Base-by-base conservation (phyloP, 2,113 vertebrate genomes). In the Hemiprocne comata region DNA sequence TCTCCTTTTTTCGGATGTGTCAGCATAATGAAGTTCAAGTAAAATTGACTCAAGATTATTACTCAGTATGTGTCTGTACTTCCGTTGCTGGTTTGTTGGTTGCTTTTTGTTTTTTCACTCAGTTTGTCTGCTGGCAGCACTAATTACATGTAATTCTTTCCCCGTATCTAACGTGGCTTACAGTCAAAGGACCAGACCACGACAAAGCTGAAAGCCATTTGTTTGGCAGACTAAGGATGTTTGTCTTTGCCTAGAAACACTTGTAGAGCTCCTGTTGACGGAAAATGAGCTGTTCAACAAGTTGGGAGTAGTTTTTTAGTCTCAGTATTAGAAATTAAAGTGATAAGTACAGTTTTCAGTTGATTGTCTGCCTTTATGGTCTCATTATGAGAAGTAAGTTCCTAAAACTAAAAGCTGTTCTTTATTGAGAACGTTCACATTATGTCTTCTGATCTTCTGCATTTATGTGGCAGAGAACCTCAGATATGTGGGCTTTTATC, bases 181-280 rank as follows among this genome's bases (percentile, higher is more conserved):
- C 80, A 82, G 82, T 95, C 82, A 89, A 90, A 95, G 67, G 91
- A 92, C 40, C n/a, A 73, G 91, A 89, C 89, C 81, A 87, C 93
- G 95, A 69, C 81, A 95, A 94, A 97, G 90, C 95, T 93, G 85
- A 86, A 86, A 93, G 69, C 53, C 94, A 69, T 97, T 96, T 94
- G 89, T 89, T 90, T 93, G 86, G 88, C 91, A 89, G 89, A 81
- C 76, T 85, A 34, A 81, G 84, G 93, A 90, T 94, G 83, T 94
- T 96, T 94, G 77, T 95, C 95, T 92, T 95, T 93, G 74, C 90
- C 33, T 94, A 76, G 88, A 94, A 96, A 85, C 60, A 50, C 84
- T 90, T 92, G 83, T 90, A 83, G 80, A 89, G 89, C 89, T 96
- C 86, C 89, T 95, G 91, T 92, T 96, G 91, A 91, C 0, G 48